Evolutionary conservation across 2,113 vertebrate genomes (phyloP).

Genomic region (Phocoena sinus): DNA sequence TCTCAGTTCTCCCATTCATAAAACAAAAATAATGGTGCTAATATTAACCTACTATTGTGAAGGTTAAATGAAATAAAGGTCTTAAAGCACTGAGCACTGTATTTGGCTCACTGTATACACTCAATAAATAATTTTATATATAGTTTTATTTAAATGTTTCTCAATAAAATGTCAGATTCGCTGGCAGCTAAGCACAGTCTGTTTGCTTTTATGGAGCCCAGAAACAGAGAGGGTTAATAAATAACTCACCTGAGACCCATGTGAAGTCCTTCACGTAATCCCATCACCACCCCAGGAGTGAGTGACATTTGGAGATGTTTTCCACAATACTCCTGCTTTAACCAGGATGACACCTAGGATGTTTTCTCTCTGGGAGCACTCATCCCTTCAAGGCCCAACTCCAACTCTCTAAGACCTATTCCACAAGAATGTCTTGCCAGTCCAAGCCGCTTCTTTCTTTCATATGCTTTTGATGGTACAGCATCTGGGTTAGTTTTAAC

Average conservation of each 20-base stretch:
- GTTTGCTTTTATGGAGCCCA: not conserved
- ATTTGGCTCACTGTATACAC: not conserved
- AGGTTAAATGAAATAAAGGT: not conserved
- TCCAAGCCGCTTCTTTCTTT: not conserved
- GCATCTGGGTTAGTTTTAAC: not conserved
- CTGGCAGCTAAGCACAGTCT: not conserved
- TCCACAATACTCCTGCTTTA: not conserved
- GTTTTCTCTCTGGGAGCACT: not conserved
- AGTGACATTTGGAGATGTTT: not conserved
- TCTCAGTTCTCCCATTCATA: not conserved
- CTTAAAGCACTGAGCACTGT: not conserved
- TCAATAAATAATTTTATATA: slow-evolving; percentile 7
- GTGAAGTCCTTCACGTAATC: not conserved
- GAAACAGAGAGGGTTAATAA: not conserved
- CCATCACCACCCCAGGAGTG: not conserved
- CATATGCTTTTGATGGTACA: not conserved
- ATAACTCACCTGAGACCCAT: not conserved
- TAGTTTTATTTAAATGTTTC: slow-evolving; percentile 8
- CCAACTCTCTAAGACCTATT: not conserved
- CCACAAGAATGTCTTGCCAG: not conserved
- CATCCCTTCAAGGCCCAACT: not conserved
- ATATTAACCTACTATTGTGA: not conserved
- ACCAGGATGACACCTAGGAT: not conserved
- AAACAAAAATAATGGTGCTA: slow-evolving; percentile 1
- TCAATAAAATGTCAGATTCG: not conserved